These are phyloP conservation scores for Gymnobelideus leadbeateri DNA, from an alignment of 2,113 vertebrate genomes.

Conservation along the genomic window DNA sequence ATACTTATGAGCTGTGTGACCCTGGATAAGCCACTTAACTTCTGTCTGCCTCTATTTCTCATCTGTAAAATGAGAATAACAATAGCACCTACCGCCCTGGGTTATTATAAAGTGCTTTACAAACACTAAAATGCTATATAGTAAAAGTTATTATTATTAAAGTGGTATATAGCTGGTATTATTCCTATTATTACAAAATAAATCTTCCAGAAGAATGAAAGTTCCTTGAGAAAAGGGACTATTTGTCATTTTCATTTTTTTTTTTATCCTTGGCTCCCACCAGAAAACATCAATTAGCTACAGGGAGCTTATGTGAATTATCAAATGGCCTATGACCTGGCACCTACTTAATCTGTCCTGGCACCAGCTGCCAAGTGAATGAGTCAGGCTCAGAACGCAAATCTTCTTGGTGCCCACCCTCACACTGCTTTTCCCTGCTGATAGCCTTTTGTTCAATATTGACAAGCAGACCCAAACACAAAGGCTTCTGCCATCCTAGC, in stretches of 20 bases:
- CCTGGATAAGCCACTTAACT: background rate
- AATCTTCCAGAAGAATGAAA: background rate
- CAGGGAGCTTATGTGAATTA: background rate
- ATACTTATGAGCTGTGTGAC: no score
- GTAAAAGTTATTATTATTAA: background rate
- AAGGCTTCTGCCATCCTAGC: background rate
- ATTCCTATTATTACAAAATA: background rate
- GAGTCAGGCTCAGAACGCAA: background rate
- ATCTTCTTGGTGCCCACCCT: background rate
- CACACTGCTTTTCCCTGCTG: background rate
- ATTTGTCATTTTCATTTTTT: background rate
- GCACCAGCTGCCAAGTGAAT: accelerated
- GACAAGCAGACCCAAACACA: background rate
- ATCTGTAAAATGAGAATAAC: background rate
- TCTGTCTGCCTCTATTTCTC: background rate
- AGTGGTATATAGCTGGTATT: background rate
- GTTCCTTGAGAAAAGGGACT: background rate
- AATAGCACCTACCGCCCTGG: background rate
- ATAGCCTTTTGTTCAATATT: no score
- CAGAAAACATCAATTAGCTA: background rate
- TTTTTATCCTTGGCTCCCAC: background rate
- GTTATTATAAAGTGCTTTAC: background rate
- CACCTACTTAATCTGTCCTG: background rate
- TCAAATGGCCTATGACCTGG: background rate
- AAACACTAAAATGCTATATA: background rate